These are phyloP conservation scores for Schrankia costaestrigalis DNA, from an alignment of 2,888 invertebrate genomes.

Conservation along the genomic window DNA sequence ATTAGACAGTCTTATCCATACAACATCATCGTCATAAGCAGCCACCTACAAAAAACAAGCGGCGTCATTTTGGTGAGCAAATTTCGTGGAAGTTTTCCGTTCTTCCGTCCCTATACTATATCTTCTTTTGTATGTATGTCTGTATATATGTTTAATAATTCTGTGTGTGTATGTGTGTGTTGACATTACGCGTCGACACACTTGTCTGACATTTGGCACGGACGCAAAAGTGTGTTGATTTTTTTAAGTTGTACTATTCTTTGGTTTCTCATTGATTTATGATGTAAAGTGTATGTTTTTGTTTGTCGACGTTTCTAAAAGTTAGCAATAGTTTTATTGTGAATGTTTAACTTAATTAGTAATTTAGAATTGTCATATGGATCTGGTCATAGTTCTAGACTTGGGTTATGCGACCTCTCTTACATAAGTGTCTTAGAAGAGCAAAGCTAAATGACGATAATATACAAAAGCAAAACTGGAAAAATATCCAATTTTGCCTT, in stretches of 20 bases:
- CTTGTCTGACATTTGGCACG: slow-evolving; percentile 38
- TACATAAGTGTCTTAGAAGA: too few species aligned
- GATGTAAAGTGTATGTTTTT: not conserved
- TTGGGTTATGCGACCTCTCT: too few species aligned
- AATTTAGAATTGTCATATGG: too few species aligned
- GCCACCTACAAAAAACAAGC: slow-evolving; percentile 78
- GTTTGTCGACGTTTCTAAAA: not conserved
- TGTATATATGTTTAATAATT: slow-evolving; percentile 43
- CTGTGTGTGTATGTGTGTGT: slow-evolving; percentile 45
- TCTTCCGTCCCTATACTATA: slow-evolving; percentile 56
- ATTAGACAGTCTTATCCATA: slow-evolving; percentile 51
- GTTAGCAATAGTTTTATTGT: not conserved
- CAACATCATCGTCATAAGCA: slow-evolving; percentile 58
- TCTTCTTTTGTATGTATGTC: slow-evolving; percentile 46
- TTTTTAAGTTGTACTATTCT: slow-evolving; percentile 13
- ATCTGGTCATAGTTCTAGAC: too few species aligned
- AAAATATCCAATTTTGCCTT: too few species aligned
- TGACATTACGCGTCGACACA: slow-evolving; percentile 31
- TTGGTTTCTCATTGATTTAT: slow-evolving; percentile 9
- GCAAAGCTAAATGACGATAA: too few species aligned
- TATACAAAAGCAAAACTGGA: too few species aligned
- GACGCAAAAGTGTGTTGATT: slow-evolving; percentile 16
- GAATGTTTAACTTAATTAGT: too few species aligned
- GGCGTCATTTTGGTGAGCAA: slow-evolving; percentile 78
- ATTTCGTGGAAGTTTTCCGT: slow-evolving; percentile 77